Base-by-base conservation (phyloP, 2,888 invertebrate species). In the Brenthis daphne region DNA sequence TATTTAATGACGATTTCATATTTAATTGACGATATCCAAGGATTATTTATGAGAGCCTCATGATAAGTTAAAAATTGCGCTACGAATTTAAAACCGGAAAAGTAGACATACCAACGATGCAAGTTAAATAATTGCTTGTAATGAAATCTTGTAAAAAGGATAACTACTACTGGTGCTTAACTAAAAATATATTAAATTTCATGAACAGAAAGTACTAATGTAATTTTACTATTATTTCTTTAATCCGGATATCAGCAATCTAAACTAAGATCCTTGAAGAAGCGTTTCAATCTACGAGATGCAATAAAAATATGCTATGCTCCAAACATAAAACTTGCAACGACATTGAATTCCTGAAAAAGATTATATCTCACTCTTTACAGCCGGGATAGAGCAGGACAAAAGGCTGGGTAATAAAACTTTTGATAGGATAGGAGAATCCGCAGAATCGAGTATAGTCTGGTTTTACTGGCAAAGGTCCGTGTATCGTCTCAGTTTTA, bases 281-380 rank as follows among this genome's bases (percentile, higher is more conserved):
- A 84, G 83, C 85, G 85, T 88, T 87, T 88, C 88, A 89, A 89
- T 88, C 84, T 84, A 80, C 81, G 78, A 85, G 85, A 88, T 80
- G 88, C 87, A 90, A 89, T 92, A 92, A 92, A 92, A 91, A 91
- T 92, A 92, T 92, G 89, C 86, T 83, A 89, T 83, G 83, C 84
- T 85, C 83, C 83, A 81, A 80, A 79, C 88, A 88, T 91, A 92
- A 92, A 92, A 90, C 86, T 87, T 75, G 82, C 83, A 83, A 88
- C 89, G 90, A 90, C 92, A 89, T 90, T 92, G 92, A 91, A 92
- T 92, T 90, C 85, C 87, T 88, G 89, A 88, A 91, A 91, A 90
- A 90, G 89, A 90, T 89, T 86, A 88, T 88, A 82, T 83, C 81
- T 85, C 81, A 87, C 89, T 86, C 88, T 85, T 88, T 89, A 85